Evolutionary conservation across 2,797 vertebrate species (phyloP), one percentile per base, ranked within the genome.

Genomic region (Ataeniobius toweri): DNA sequence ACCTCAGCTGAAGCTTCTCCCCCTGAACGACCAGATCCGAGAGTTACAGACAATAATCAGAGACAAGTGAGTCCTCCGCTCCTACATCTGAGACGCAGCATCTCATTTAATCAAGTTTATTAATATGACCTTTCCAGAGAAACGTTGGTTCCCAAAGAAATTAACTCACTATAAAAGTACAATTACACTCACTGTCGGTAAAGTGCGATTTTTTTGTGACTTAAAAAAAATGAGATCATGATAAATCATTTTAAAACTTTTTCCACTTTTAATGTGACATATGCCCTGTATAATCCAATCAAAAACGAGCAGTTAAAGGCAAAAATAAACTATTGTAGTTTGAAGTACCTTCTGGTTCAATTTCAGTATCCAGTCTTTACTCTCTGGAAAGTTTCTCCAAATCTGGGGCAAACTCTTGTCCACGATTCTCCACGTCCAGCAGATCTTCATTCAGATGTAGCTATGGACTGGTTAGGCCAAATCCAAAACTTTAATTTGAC

Each of bases 11-110:
- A 98, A 97, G 79, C 94, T 98, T 83, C 95, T 98, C 24, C 96
- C 96, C 50, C 95, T 98, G 91, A 98, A 97, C 80, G 97, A 98
- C 89, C 97, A 98, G 95, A 97, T 98, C 89, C 96, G 97, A 50
- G 97, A 98, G 86, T 93, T 98, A 75, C 97, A 98, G 94, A 98
- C 97, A 26, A 97, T 98, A 94, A 98, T 98, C 92, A 95, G 97
- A 89, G 97, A 98, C 95, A 97, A 96, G 97, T 97, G 91, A 97
- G 96, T 91, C 44, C 20, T 31, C 10, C 7, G 2, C 24, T 31
- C 24, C 8, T 56, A 16, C 20, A 13, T 61, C 9, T 46, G 39
- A 24, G 51, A 44, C 39, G 1, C 51, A 22, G 51, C 5, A 12
- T 10, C 24, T 61, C n/a, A 4, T 55, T 26, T 46, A 24, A 46